phyloP scores from a whole-genome alignment of 2,888 invertebrate genomes.

The Melanargia galathea region DNA sequence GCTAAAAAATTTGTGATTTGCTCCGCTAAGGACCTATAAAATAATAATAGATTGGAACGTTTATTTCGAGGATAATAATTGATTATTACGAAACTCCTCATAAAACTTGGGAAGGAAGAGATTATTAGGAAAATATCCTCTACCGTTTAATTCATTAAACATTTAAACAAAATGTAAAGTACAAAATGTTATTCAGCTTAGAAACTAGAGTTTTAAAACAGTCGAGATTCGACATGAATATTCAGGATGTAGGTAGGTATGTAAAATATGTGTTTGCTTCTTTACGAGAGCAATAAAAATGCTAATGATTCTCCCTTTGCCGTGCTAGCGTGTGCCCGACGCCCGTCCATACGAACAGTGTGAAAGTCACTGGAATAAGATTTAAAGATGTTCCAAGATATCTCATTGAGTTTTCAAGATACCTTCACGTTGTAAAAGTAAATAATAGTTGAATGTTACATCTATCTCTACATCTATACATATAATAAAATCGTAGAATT shows the following conservation, averaged over 20 bases:
- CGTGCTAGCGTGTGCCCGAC: conserved; percentile 18
- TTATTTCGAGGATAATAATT: too few relatives aligned
- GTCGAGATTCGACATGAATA: conserved; percentile 32
- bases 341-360: conserved; percentile 8
- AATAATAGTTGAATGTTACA: too few relatives aligned
- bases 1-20: too few relatives aligned
- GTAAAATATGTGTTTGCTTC: conserved; percentile 29
- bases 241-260: conserved; percentile 25
- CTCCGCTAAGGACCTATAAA: too few relatives aligned
- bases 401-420: neutral
- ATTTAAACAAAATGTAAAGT: conserved; percentile 3
- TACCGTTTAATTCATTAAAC: neutral
- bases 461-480: too few relatives aligned
- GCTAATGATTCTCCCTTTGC: conserved; percentile 33
- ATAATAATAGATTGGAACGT: too few relatives aligned
- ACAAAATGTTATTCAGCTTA: conserved; percentile 10
- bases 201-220: conserved; percentile 14
- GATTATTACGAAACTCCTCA: too few relatives aligned
- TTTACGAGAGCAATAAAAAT: conserved; percentile 37
- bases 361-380: conserved; percentile 23
- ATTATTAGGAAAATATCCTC: too few relatives aligned
- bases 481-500: too few relatives aligned
- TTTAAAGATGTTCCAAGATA: conserved; percentile 17
- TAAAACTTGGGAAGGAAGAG: too few relatives aligned
- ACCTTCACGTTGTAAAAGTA: neutral